These are phyloP conservation scores for Digitonthophagus gazella DNA, from an alignment of 2,888 invertebrate species.

Conservation along the genomic window DNA sequence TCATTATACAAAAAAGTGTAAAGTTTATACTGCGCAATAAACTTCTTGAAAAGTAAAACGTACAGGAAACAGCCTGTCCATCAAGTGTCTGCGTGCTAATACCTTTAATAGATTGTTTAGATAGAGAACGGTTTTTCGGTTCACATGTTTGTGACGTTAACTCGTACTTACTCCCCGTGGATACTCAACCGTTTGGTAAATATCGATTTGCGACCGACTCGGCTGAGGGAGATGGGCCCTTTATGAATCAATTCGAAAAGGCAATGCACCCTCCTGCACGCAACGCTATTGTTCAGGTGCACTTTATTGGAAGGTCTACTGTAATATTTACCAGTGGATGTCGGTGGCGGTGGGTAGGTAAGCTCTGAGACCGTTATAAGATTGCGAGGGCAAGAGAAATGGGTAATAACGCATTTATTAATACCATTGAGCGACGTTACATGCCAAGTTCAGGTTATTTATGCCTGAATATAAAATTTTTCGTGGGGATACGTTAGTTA, in stretches of 20 bases:
- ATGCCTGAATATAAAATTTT: neutral
- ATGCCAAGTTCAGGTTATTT: neutral
- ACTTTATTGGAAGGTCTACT: conserved; percentile 21
- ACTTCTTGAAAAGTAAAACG: no score
- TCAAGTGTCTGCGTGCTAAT: no score
- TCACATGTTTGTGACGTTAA: neutral
- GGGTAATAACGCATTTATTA: neutral
- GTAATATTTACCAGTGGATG: conserved; percentile 18
- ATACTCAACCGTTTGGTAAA: conserved; percentile 15
- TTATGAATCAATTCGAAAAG: conserved; percentile 25
- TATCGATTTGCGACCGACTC: conserved; percentile 21
- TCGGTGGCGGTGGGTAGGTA: conserved; percentile 11
- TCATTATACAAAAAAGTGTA: no score
- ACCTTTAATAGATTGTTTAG: no score
- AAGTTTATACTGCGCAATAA: no score
- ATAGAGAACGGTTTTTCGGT: no score
- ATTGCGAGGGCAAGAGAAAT: neutral
- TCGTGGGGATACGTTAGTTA: no score
- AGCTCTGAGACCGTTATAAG: no score
- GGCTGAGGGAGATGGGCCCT: conserved; percentile 22
- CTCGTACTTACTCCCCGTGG: neutral
- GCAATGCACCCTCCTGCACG: conserved; percentile 26
- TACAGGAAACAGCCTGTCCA: no score
- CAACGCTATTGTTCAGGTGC: conserved; percentile 25
- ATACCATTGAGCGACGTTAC: neutral